These are phyloP conservation scores for Nestor notabilis DNA, from an alignment of 2,113 vertebrate genomes.

Conservation along the genomic window DNA sequence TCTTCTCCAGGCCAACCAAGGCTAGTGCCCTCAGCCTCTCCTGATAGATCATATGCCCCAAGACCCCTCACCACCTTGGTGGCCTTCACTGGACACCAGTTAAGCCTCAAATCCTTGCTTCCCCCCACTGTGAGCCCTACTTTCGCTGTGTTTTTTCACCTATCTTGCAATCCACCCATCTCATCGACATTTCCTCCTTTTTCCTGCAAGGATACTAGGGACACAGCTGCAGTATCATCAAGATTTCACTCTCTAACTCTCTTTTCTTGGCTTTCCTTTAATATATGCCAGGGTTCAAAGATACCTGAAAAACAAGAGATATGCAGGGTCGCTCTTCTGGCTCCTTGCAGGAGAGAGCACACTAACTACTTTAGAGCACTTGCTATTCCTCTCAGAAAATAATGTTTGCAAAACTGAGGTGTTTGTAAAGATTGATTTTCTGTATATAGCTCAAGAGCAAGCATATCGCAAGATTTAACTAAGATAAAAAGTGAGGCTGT, in stretches of 20 bases:
- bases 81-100: neutral
- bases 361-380: neutral
- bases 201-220: neutral
- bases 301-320: neutral
- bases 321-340: neutral
- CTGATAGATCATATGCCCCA: neutral
- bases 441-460: conserved; percentile 17
- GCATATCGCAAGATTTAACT: conserved; percentile 25
- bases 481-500: conserved; percentile 32
- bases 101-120: neutral
- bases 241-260: conserved; percentile 27
- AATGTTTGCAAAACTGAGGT: neutral
- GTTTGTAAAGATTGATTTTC: conserved; percentile 46
- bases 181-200: neutral
- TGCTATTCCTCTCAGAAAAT: neutral
- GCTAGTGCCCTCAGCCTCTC: neutral
- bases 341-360: neutral
- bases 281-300: neutral
- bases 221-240: neutral
- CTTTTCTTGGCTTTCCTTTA: neutral
- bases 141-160: neutral
- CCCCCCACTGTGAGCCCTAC: fast-evolving
- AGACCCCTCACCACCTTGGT: neutral
- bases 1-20: neutral
- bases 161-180: neutral